Base-by-base conservation (phyloP, 2,888 invertebrate genomes). In the Athrips mouffetella region DNA sequence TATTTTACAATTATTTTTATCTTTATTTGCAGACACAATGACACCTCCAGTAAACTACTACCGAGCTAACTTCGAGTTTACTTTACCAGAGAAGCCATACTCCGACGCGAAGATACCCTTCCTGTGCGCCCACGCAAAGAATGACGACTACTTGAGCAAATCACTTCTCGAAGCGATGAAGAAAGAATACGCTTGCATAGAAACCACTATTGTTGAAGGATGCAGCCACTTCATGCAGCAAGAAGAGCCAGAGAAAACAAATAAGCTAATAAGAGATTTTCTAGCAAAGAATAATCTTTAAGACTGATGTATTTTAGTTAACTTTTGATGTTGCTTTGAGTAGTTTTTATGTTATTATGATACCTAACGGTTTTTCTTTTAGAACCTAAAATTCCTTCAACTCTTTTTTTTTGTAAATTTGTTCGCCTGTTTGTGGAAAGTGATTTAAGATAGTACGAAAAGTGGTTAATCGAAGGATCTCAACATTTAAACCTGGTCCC, bases 11-110 rank as follows among this genome's bases (percentile, higher is more conserved):
- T n/a, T n/a, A n/a, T 8, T 6, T 35, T 8, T 3, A 16, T 42
- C n/a, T 42, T 18, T 29, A 16, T 42, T 52, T 81, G 16, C 78
- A 91, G 91, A 66, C 58, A 89, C 90, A 0, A 70, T 90, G 29
- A 91, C 89, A 1, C 76, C 84, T 1, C 89, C 91, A 0, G 65
- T 91, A 10, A 90, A 91, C 63, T 91, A 90, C 70, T 91, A 91
- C 62, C 75, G 91, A 37, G 89, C 89, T 1, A 89, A 89, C 59
- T 73, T 84, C 53, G 39, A 50, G 1, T 73, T 65, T 51, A 53
- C 59, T 1, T 21, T 73, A 2, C 60, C 74, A 10, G 65, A 72
- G 3, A 76, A 70, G 27, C 53, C 70, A 8, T 58, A 66, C 20
- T 70, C 65, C 25, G 60, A 71, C 10, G 76, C 18, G 4, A 25